Conservation (phyloP, 1,140 invertebrate species). For the Aphaenogaster ashmeadi region DNA sequence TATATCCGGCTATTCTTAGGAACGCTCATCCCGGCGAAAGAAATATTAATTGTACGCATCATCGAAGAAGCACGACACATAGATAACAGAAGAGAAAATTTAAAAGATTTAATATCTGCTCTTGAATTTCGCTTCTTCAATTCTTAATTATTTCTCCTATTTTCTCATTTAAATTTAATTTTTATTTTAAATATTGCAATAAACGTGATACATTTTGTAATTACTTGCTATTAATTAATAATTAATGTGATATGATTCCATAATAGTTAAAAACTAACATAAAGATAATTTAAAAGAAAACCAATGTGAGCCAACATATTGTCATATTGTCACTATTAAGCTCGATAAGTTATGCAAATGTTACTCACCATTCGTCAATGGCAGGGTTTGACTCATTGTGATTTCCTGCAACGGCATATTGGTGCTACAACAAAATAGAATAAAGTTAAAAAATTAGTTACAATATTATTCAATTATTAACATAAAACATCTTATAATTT, state of each 20-base stretch:
- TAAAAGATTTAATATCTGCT: not conserved
- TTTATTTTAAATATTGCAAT: constrained; percentile 10
- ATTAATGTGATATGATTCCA: too few relatives aligned
- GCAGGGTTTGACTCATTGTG: constrained; percentile 79
- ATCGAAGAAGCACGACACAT: constrained; percentile 29
- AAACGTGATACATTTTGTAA: not conserved
- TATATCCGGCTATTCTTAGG: constrained; percentile 64
- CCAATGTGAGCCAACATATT: too few relatives aligned
- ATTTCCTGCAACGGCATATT: constrained; percentile 80
- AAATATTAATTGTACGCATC: constrained; percentile 54
- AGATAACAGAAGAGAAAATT: not conserved
- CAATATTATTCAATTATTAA: not conserved
- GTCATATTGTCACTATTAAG: not conserved
- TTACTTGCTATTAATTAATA: not conserved
- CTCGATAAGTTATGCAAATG: constrained; percentile 7
- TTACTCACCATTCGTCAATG: constrained; percentile 78
- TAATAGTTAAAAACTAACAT: not conserved
- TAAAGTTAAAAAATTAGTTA: constrained; percentile 7
- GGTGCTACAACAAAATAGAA: constrained; percentile 79
- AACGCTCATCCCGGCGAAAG: not conserved
- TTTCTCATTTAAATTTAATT: not conserved
- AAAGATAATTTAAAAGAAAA: too few relatives aligned
- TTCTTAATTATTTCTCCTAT: not conserved
- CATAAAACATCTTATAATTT: constrained; percentile 17
- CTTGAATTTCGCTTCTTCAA: not conserved